These are phyloP conservation scores for Plotosus lineatus DNA, from an alignment of 2,113 vertebrate species.

Conservation along the genomic window DNA sequence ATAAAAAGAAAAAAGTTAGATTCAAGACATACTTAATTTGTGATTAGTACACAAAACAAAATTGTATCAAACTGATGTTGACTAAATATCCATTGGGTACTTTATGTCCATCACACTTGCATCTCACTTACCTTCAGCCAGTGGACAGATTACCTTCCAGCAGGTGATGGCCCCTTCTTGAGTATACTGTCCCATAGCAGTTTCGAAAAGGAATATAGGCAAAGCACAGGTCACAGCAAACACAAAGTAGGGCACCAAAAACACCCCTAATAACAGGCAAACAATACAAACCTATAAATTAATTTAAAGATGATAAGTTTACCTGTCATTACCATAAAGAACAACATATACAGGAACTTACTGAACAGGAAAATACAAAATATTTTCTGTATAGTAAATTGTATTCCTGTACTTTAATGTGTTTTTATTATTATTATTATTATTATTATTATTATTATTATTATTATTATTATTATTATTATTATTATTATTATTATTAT, in stretches of 20 bases:
- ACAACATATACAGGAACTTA: neutral
- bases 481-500: too few species aligned
- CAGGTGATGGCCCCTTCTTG: slow-evolving; percentile 70
- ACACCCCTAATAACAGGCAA: slow-evolving; percentile 64
- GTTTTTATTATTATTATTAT: neutral
- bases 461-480: too few species aligned
- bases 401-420: neutral
- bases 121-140: slow-evolving; percentile 67
- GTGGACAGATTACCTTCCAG: slow-evolving; percentile 72
- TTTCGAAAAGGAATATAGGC: slow-evolving; percentile 73
- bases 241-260: slow-evolving; percentile 73
- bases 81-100: neutral
- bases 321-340: too few species aligned
- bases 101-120: neutral
- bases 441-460: too few species aligned
- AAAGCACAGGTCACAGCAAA: slow-evolving; percentile 70
- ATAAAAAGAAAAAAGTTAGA: too few species aligned
- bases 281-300: neutral
- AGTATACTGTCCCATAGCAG: slow-evolving; percentile 69
- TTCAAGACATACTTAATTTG: neutral
- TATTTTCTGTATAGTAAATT: neutral
- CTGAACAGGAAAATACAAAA: neutral
- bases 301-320: neutral
- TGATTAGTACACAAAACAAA: neutral
- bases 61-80: neutral